Evolutionary conservation across 1,140 invertebrate genomes (phyloP), one percentile per base, ranked within the genome.

Genomic region (Mizuhopecten yessoensis): DNA sequence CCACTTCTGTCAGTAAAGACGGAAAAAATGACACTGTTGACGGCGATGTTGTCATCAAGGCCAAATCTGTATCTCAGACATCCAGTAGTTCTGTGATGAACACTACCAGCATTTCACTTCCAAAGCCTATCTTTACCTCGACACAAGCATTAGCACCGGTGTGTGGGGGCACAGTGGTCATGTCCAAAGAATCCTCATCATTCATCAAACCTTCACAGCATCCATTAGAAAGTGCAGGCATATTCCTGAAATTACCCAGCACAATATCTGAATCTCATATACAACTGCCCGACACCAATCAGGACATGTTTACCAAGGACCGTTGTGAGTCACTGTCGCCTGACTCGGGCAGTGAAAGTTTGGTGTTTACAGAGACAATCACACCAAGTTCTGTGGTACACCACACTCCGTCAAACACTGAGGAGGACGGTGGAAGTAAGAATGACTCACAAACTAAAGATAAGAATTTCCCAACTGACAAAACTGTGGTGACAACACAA

Each of bases 221-320:
- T 75, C 57, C 57, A 75, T 29, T 75, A n/a, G 57, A 75, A 29
- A 75, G 29, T 75, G n/a, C 57, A 9, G n/a, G 57, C 9, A 75
- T 75, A 90, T 57, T 34, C 34, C 86, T 57, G 90, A 75, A 57
- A 57, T 88, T 86, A 88, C 87, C 90, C 33, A 88, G 33, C 49
- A 49, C 87, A 33, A 34, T 29, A 33, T 90, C 89, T 39, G 89
- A 92, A 88, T 86, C 91, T 86, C 86, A 92, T 88, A 34, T 34
- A 57, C 90, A n/a, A 88, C 89, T 23, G 29, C 36, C 49, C 29
- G 75, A 89, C 33, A 86, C 34, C 20, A 89, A 90, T 45, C 34
- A 87, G 17, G 89, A 92, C 33, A 92, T 90, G 75, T 92, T 92
- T 39, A 92, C 91, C 34, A 90, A 92, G 86, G 91, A 92, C 33